Evolutionary conservation across 2,797 vertebrate species (phyloP).

Genomic region (Rhynchonycteris naso): DNA sequence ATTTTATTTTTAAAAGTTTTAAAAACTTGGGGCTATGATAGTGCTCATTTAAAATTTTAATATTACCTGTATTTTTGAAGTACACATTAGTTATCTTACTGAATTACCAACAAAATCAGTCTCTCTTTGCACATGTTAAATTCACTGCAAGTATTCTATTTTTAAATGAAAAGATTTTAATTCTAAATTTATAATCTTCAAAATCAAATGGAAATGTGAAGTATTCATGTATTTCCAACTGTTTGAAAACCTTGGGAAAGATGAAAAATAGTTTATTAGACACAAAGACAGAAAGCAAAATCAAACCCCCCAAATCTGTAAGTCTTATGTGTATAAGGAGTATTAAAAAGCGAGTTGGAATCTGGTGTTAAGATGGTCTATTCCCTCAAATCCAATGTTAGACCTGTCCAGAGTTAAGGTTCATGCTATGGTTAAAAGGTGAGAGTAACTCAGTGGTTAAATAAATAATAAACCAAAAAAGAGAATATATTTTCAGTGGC

Average conservation of each 20-base stretch:
- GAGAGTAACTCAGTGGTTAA: neutral
- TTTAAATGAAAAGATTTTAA: conserved; percentile 59
- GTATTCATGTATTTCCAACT: conserved; percentile 57
- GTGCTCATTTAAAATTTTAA: conserved; percentile 54
- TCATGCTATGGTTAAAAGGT: neutral
- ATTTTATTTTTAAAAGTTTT: conserved; percentile 63
- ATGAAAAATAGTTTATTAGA: conserved; percentile 69
- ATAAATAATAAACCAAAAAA: conserved; percentile 14
- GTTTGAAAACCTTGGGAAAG: conserved; percentile 61
- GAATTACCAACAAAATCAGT: conserved; percentile 70
- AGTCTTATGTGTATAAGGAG: conserved; percentile 8
- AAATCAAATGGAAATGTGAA: conserved; percentile 70
- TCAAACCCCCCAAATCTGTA: conserved; percentile 46
- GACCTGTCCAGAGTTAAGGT: neutral
- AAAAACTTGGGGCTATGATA: conserved; percentile 42
- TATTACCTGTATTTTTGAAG: conserved; percentile 68
- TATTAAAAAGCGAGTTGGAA: conserved; percentile 37
- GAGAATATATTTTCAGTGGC: neutral
- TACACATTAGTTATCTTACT: conserved; percentile 67
- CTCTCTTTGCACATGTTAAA: conserved; percentile 62
- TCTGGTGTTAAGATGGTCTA: neutral
- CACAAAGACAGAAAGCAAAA: conserved; percentile 50
- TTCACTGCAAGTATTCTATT: conserved; percentile 66
- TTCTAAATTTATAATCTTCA: conserved; percentile 57
- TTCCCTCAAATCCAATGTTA: neutral